Evolutionary conservation across 2,888 invertebrate species (phyloP).

Genomic region (Lordiphosa fenestrarum): DNA sequence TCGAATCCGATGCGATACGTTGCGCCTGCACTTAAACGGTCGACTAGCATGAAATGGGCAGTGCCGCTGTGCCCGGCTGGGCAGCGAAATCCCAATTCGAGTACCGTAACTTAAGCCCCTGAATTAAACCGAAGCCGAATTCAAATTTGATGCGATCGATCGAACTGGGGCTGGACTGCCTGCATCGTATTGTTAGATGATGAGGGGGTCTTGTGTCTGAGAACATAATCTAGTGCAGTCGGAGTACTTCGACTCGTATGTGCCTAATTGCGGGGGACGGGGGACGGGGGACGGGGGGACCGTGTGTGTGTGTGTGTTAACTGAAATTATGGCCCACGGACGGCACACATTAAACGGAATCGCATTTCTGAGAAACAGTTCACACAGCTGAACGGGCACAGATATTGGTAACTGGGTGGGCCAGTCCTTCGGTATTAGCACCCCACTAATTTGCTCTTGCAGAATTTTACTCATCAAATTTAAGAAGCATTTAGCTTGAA

Average conservation of each 20-base stretch:
- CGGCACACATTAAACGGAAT: conserved; percentile 1
- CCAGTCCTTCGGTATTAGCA: too few species aligned
- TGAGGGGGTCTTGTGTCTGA: conserved; percentile 2
- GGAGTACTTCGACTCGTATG: too few species aligned
- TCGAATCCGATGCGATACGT: conserved; percentile 12
- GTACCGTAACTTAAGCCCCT: conserved; percentile 60
- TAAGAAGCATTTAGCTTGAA: too few species aligned
- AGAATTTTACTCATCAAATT: too few species aligned
- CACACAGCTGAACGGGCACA: background rate
- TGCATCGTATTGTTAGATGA: conserved; percentile 4
- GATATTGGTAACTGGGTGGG: conserved; percentile 5
- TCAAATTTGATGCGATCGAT: background rate
- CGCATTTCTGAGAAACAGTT: conserved; percentile 3
- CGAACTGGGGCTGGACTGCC: background rate
- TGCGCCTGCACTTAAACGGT: conserved; percentile 52
- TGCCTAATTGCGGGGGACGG: background rate
- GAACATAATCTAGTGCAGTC: conserved; percentile 4
- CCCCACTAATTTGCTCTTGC: too few species aligned
- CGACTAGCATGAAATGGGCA: conserved; percentile 55
- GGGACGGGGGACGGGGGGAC: background rate
- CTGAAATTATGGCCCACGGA: background rate
- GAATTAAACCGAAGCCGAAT: conserved; percentile 33
- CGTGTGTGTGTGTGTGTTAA: conserved; percentile 3
- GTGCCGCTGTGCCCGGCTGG: conserved; percentile 26
- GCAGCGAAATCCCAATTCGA: conserved; percentile 47